Percentiles rank a stretch among this genome's conserved stretches.
Evolutionary conservation across 1,140 invertebrate species (phyloP).

Genomic region (Aphidius ervi): DNA sequence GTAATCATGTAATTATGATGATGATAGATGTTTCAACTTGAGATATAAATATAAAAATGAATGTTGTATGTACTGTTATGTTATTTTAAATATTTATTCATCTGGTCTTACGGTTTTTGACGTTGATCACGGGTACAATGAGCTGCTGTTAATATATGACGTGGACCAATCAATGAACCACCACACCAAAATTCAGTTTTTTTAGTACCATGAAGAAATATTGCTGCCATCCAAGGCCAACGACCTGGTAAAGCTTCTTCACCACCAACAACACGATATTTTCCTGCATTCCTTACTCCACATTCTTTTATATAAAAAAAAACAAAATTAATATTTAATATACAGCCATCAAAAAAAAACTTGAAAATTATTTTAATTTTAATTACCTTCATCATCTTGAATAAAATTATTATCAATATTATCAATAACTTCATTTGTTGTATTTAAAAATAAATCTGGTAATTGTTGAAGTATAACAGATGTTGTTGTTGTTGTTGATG

Average conservation of each 20-base stretch:
- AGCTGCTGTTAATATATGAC: constrained; percentile 83
- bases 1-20: background rate
- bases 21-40: no score
- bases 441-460: constrained; percentile 26
- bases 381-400: constrained; percentile 45
- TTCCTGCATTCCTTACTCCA: constrained; percentile 74
- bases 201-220: constrained; percentile 80
- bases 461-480: constrained; percentile 22
- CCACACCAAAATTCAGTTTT: constrained; percentile 93
- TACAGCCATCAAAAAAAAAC: background rate
- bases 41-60: no score
- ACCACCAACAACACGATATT: constrained; percentile 84
- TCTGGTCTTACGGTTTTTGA: constrained; percentile 72
- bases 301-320: constrained; percentile 59
- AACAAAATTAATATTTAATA: constrained; percentile 2
- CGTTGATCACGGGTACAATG: constrained; percentile 85
- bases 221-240: constrained; percentile 93
- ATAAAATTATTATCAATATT: constrained; percentile 47
- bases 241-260: constrained; percentile 74
- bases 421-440: constrained; percentile 27
- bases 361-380: constrained; percentile 6
- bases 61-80: background rate
- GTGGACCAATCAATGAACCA: constrained; percentile 76
- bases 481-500: constrained; percentile 23
- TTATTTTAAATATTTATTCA: constrained; percentile 20